Conservation (phyloP, 2,113 vertebrate genomes). For the Thermophis baileyi region DNA sequence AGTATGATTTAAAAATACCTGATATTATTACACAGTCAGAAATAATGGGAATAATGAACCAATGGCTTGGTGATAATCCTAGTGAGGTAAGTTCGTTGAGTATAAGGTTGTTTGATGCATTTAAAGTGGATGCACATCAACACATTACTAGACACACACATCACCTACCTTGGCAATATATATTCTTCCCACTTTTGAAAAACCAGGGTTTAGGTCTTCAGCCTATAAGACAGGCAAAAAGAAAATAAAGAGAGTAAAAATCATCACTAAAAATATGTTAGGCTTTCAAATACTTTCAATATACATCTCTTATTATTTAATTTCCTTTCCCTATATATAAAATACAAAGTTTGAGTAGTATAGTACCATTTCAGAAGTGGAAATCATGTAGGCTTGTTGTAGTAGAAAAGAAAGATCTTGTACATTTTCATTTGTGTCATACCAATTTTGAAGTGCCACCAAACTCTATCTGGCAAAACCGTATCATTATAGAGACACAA, state of each 20-base stretch:
- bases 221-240: slow-evolving; percentile 59
- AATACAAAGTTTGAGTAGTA: not conserved
- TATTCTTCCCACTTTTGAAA: slow-evolving; percentile 83
- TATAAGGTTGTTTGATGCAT: not conserved
- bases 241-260: not conserved
- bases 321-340: not conserved
- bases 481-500: not conserved
- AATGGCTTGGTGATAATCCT: not conserved
- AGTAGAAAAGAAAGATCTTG: not conserved
- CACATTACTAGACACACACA: not conserved
- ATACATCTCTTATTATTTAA: not conserved
- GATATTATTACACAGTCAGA: not conserved
- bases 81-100: not conserved
- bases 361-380: not conserved
- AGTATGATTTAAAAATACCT: not conserved
- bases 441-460: not conserved
- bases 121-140: not conserved
- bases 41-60: not conserved
- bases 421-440: not conserved
- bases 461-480: not conserved
- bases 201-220: slow-evolving; percentile 85
- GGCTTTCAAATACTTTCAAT: not conserved
- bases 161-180: slow-evolving; percentile 86
- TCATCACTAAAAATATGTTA: not conserved
- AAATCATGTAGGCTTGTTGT: not conserved